These are phyloP conservation scores for Cancer borealis DNA, from an alignment of 2,888 invertebrate species.

Conservation along the genomic window DNA sequence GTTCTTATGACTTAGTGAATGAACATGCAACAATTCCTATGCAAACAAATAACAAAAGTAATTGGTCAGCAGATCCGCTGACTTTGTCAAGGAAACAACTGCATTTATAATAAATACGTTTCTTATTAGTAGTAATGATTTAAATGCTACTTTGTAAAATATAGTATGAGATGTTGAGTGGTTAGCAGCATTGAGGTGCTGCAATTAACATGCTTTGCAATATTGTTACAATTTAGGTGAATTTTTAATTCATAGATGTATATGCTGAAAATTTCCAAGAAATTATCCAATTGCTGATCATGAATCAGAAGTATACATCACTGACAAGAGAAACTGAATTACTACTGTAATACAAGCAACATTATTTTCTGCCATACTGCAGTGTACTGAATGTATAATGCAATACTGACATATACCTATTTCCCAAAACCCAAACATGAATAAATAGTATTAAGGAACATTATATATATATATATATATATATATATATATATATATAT, in stretches of 20 bases:
- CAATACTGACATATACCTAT: not conserved
- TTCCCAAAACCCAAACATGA: not conserved
- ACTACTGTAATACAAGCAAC: not conserved
- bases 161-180: not conserved
- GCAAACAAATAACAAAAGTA: not conserved
- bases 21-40: not conserved
- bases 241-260: not conserved
- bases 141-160: not conserved
- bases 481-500: constrained; percentile 54
- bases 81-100: not conserved
- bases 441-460: not conserved
- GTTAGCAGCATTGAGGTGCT: not conserved
- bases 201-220: not conserved
- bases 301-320: not conserved
- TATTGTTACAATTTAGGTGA: not conserved
- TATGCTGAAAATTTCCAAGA: not conserved
- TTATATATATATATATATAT: constrained; percentile 57
- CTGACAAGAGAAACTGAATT: not conserved
- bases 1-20: not conserved
- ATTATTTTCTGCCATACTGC: not conserved
- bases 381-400: not conserved
- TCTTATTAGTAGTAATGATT: not conserved
- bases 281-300: not conserved
- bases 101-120: not conserved
- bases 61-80: not conserved